A percentile compares a stretch with the other conserved stretches of the same genome.
Evolutionary conservation across 2,888 invertebrate species (phyloP).

Genomic region (Bellardia pandia): DNA sequence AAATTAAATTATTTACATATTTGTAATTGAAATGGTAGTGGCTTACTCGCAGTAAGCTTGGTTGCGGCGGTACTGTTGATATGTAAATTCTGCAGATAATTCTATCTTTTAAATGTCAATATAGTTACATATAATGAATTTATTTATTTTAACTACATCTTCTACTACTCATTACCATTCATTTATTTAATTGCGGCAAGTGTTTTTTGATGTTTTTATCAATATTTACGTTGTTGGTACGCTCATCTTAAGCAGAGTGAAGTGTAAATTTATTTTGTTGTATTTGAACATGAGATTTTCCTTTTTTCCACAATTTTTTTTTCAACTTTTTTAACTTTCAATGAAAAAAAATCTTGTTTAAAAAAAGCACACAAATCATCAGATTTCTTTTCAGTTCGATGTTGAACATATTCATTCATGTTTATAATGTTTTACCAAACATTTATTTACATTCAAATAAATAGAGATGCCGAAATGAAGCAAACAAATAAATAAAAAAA

Average conservation of each 20-base stretch:
- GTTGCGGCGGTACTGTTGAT: slow-evolving; percentile 38
- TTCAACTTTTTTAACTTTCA: slow-evolving; percentile 17
- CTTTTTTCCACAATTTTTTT: slow-evolving; percentile 1
- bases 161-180: slow-evolving; percentile 16
- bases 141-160: slow-evolving; percentile 16
- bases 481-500: slow-evolving; percentile 24
- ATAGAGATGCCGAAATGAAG: slow-evolving; percentile 52
- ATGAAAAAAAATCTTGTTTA: slow-evolving; percentile 11
- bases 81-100: slow-evolving; percentile 19
- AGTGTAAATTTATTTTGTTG: slow-evolving; percentile 27
- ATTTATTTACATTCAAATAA: slow-evolving; percentile 56
- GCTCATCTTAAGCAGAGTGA: slow-evolving; percentile 4
- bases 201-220: slow-evolving; percentile 61
- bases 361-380: slow-evolving; percentile 41
- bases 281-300: slow-evolving; percentile 22
- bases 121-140: slow-evolving; percentile 27
- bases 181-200: slow-evolving; percentile 62
- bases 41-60: background rate
- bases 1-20: background rate
- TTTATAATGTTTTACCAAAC: slow-evolving; percentile 53
- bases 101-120: slow-evolving; percentile 43
- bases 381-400: slow-evolving; percentile 40
- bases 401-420: slow-evolving; percentile 22
- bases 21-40: background rate
- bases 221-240: slow-evolving; percentile 50